phyloP scores from a whole-genome alignment of 1,140 invertebrate genomes.

The Tribolium madens region DNA sequence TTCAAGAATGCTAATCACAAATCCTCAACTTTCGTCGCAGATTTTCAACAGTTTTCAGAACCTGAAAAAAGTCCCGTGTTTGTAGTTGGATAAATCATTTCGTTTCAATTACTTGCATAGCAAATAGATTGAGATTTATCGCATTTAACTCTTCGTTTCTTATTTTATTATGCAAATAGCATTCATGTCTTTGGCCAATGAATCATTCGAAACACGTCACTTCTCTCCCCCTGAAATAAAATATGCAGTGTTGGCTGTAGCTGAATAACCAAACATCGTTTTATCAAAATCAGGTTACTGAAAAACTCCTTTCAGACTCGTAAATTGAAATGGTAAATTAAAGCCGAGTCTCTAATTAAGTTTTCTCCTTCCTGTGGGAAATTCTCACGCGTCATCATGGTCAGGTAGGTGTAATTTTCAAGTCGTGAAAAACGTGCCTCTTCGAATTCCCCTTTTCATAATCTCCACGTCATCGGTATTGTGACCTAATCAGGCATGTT shows the following conservation, averaged over 20 bases:
- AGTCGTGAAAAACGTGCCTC: neutral
- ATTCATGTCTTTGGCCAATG: constrained; percentile 54
- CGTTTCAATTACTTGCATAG: neutral
- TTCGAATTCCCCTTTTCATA: neutral
- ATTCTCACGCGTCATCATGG: constrained; percentile 12
- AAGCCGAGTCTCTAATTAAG: constrained; percentile 13
- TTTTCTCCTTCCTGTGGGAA: constrained; percentile 26
- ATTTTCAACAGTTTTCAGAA: no score
- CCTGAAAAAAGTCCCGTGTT: no score
- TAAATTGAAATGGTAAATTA: constrained; percentile 27
- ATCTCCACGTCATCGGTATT: constrained; percentile 26
- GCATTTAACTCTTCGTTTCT: neutral
- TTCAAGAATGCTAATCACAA: no score
- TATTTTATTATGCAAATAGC: constrained; percentile 51
- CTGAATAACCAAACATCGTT: constrained; percentile 3
- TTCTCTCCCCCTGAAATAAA: constrained; percentile 15
- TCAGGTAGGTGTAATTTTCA: constrained; percentile 2
- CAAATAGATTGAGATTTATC: neutral
- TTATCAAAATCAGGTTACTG: neutral
- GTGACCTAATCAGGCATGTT: constrained; percentile 28
- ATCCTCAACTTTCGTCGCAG: no score
- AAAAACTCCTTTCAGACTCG: no score
- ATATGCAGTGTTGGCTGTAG: neutral
- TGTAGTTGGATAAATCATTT: no score
- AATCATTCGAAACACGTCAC: constrained; percentile 43